These are phyloP conservation scores for Enteromius radiatus DNA, from an alignment of 2,797 vertebrate genomes.

Conservation along the genomic window DNA sequence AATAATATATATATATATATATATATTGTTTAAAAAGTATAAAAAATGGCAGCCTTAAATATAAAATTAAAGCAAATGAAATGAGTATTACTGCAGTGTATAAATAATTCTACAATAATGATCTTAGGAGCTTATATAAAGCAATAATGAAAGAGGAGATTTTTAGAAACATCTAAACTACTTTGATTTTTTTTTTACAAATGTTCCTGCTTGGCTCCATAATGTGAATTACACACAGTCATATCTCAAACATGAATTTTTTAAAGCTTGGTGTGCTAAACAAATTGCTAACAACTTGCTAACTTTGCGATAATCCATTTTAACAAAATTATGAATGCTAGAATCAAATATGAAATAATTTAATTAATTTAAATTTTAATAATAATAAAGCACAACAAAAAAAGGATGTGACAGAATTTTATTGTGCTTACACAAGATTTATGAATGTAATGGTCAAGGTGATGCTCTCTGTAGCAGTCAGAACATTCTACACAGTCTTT, in stretches of 20 bases:
- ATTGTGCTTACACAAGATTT: not conserved
- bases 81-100: not conserved
- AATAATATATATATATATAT: not conserved
- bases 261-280: not conserved
- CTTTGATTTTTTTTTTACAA: not conserved
- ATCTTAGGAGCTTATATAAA: not conserved
- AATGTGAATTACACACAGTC: not conserved
- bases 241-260: not conserved
- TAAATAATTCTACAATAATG: not conserved
- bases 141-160: no score
- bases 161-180: not conserved
- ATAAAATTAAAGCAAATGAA: not conserved
- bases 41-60: no score
- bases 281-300: not conserved
- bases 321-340: not conserved
- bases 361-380: no score
- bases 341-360: slow-evolving; percentile 3
- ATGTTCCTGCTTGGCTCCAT: not conserved
- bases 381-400: not conserved
- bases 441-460: slow-evolving; percentile 23
- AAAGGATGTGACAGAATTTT: not conserved
- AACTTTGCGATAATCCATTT: not conserved
- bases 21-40: not conserved
- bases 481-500: slow-evolving; percentile 6
- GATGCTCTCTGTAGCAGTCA: slow-evolving; percentile 4